A percentile compares a stretch with the other conserved stretches of the same genome.
Evolutionary conservation across 2,888 invertebrate genomes (phyloP).

Genomic region (Hyposoter dolosus): DNA sequence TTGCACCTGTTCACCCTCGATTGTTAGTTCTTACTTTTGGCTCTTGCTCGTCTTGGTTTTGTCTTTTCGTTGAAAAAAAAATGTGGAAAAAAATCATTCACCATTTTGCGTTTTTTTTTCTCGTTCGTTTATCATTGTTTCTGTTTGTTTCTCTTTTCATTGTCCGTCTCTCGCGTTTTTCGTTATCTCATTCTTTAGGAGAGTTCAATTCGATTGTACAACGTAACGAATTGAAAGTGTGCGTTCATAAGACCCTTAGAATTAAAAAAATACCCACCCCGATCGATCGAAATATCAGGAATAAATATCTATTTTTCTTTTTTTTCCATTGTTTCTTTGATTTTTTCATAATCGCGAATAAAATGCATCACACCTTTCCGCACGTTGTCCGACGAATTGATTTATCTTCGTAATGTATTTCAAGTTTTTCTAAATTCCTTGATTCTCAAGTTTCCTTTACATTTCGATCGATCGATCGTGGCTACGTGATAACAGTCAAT

Average conservation of each 20-base stretch:
- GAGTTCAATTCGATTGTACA: conserved; percentile 69
- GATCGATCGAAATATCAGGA: conserved; percentile 50
- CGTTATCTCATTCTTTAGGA: conserved; percentile 55
- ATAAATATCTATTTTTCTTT: neutral
- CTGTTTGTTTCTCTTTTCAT: conserved; percentile 21
- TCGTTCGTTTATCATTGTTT: neutral
- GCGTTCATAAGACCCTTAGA: conserved; percentile 72
- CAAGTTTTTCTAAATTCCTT: conserved; percentile 5
- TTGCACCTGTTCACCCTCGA: conserved; percentile 28
- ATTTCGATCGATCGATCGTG: conserved; percentile 63
- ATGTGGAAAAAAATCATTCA: conserved; percentile 4
- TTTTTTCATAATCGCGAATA: neutral
- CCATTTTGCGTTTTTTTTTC: neutral
- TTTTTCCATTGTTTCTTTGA: neutral
- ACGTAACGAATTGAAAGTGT: conserved; percentile 74
- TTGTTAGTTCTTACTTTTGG: conserved; percentile 39
- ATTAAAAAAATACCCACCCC: conserved; percentile 55
- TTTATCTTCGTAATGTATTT: conserved; percentile 30
- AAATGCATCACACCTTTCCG: neutral
- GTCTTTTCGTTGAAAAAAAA: conserved; percentile 20
- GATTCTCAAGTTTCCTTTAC: conserved; percentile 1
- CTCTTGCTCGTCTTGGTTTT: conserved; percentile 39
- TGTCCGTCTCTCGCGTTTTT: conserved; percentile 31
- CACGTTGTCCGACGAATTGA: conserved; percentile 8
- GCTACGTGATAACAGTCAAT: conserved; percentile 77